Conservation (phyloP, 2,888 invertebrate species). For the Drosophila phalerata region DNA sequence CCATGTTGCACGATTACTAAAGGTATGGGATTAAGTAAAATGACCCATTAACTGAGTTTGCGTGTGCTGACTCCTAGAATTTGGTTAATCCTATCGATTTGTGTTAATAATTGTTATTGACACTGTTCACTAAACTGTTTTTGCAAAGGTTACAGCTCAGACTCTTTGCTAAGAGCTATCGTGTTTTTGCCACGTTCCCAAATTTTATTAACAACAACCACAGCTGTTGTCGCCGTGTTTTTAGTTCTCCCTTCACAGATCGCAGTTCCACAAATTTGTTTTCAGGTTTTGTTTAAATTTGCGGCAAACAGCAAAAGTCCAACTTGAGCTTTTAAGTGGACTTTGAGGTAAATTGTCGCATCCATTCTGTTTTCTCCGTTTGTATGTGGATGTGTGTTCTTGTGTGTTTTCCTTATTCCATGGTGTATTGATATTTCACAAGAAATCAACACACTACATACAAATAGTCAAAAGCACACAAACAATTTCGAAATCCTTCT, state of each 20-base stretch:
- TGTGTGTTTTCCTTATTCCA: conserved; percentile 65
- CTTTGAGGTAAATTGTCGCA: conserved; percentile 62
- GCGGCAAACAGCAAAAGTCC: conserved; percentile 32
- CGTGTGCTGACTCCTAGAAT: conserved; percentile 40
- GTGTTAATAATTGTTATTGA: conserved; percentile 75
- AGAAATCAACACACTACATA: conserved; percentile 76
- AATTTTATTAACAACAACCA: conserved; percentile 47
- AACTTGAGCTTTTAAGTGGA: conserved; percentile 64
- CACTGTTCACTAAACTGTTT: conserved; percentile 59
- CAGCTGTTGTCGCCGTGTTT: conserved; percentile 14
- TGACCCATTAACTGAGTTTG: not conserved
- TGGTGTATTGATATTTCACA: conserved; percentile 80
- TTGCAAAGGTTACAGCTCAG: conserved; percentile 24
- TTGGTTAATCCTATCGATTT: conserved; percentile 70
- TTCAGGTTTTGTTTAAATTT: conserved; percentile 67
- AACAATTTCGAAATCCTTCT: conserved; percentile 40
- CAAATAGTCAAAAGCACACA: conserved; percentile 57
- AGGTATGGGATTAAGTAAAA: not conserved
- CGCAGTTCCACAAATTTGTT: conserved; percentile 44
- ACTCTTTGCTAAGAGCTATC: conserved; percentile 1
- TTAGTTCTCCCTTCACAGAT: too few species aligned
- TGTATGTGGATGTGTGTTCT: not conserved
- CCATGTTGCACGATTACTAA: not conserved
- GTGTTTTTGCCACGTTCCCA: conserved; percentile 24
- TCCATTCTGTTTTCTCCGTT: conserved; percentile 37